These are phyloP conservation scores for Ammospiza maritima DNA, from an alignment of 2,797 vertebrate genomes.

Conservation along the genomic window DNA sequence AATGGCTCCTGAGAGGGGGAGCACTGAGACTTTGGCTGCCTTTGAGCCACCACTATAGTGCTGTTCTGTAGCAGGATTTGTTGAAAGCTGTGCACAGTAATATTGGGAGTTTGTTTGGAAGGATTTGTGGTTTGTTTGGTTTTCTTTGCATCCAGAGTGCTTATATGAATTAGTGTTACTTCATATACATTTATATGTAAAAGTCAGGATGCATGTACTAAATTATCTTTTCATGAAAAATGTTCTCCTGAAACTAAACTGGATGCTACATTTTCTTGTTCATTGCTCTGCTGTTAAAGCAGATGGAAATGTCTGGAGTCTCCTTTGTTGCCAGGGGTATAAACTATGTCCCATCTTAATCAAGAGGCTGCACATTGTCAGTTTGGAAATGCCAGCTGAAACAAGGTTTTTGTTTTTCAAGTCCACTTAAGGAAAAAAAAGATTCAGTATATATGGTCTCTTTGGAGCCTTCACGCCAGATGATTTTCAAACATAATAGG, in stretches of 20 bases:
- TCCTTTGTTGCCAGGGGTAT: neutral
- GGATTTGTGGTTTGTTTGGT: neutral
- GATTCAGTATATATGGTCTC: neutral
- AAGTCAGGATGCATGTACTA: neutral
- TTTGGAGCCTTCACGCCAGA: neutral
- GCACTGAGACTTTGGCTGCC: neutral
- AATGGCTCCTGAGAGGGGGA: neutral
- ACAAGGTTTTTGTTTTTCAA: neutral
- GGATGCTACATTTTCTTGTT: neutral
- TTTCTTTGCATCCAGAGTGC: neutral
- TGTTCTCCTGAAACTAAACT: neutral
- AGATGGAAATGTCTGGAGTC: neutral
- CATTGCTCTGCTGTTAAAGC: neutral
- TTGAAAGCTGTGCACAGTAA: neutral
- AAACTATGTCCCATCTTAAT: constrained; percentile 1
- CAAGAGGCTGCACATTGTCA: neutral
- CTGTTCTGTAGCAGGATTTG: neutral
- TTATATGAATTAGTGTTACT: neutral
- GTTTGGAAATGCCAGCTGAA: neutral
- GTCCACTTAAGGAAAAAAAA: neutral
- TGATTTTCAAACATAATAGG: neutral
- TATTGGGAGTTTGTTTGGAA: neutral
- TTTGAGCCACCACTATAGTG: neutral
- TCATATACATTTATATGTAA: neutral
- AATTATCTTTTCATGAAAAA: neutral